Percentiles rank a stretch among this genome's conserved stretches.
Conservation (phyloP, 2,797 vertebrate species). For the Channallabes apus region DNA sequence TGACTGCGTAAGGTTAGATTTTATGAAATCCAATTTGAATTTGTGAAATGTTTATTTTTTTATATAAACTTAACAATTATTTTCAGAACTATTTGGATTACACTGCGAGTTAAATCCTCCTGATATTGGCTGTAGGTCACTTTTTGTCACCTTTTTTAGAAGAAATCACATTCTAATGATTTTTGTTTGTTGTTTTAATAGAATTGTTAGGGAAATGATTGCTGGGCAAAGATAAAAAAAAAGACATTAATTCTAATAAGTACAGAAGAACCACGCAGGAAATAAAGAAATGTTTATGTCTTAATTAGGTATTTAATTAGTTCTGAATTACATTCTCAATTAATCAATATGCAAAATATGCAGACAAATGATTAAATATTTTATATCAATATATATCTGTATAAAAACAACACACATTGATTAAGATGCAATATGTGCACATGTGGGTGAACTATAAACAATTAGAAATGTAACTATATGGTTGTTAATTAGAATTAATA, state of each 20-base stretch:
- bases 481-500: not conserved
- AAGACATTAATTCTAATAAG: not conserved
- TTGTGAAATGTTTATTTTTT: not conserved
- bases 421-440: not conserved
- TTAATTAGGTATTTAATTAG: not conserved
- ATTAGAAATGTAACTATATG: not conserved
- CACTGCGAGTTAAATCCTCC: not conserved
- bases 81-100: not conserved
- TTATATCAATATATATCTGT: not conserved
- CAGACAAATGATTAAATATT: not conserved
- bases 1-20: not conserved
- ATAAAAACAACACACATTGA: not conserved
- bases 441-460: not conserved
- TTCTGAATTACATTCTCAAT: too few relatives aligned
- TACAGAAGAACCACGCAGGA: too few relatives aligned
- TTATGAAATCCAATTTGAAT: not conserved
- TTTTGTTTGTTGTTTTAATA: not conserved
- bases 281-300: not conserved
- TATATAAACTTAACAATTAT: not conserved
- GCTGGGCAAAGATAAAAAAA: not conserved
- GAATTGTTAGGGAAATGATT: not conserved
- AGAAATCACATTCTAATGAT: not conserved
- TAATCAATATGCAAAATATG: not conserved
- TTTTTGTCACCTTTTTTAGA: not conserved
- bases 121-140: not conserved